Conservation (phyloP, 2,113 vertebrate species). For the Arizona elegans region DNA sequence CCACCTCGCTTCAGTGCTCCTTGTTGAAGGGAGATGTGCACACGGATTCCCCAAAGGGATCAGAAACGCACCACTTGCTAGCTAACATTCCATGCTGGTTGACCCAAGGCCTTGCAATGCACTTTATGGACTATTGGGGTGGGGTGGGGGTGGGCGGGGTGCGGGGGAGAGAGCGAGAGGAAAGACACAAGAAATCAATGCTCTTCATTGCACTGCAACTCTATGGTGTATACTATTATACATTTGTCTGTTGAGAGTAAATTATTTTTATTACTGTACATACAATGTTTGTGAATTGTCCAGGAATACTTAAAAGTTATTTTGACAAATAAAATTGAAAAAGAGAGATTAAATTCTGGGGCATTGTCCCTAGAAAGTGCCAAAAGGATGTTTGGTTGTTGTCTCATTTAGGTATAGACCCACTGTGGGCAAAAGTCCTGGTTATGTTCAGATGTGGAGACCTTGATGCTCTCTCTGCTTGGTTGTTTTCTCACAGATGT, state of each 20-base stretch:
- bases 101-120: constrained; percentile 57
- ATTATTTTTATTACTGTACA: constrained; percentile 83
- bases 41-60: constrained; percentile 21
- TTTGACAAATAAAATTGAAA: constrained; percentile 42
- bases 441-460: background rate
- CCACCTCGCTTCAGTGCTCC: background rate
- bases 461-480: background rate
- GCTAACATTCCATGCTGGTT: constrained; percentile 19
- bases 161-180: background rate
- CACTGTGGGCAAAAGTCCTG: background rate
- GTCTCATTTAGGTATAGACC: background rate
- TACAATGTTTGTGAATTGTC: constrained; percentile 63
- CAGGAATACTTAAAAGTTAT: constrained; percentile 43
- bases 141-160: background rate
- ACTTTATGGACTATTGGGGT: constrained; percentile 63
- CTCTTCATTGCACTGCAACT: constrained; percentile 66
- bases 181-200: constrained; percentile 49
- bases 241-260: constrained; percentile 73
- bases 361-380: constrained; percentile 54
- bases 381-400: constrained; percentile 16
- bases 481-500: background rate
- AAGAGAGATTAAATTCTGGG: constrained; percentile 44
- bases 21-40: constrained; percentile 2
- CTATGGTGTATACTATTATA: constrained; percentile 70
- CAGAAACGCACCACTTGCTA: constrained; percentile 6